Percentiles rank a stretch among this genome's conserved stretches.
phyloP scores from a whole-genome alignment of 1,140 invertebrate genomes.

The Drosophila gunungcola region DNA sequence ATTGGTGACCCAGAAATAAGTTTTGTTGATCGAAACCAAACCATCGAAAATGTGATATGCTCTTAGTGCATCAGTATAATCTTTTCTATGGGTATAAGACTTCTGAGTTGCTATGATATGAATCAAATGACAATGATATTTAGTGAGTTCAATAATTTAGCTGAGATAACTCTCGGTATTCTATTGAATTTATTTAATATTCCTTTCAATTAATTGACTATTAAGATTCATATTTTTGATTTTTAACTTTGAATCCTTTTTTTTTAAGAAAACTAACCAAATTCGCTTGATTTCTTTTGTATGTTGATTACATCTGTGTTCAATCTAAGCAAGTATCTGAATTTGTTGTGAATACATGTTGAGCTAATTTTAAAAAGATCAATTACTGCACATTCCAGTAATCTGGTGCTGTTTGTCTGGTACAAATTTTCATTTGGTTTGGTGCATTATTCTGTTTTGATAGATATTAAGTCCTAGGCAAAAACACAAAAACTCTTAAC shows the following conservation, averaged over 20 bases:
- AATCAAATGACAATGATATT: slow-evolving; percentile 54
- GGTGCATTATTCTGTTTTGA: slow-evolving; percentile 1
- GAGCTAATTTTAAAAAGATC: not conserved
- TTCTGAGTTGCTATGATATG: slow-evolving; percentile 62
- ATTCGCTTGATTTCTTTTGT: not conserved
- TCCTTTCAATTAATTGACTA: slow-evolving; percentile 1
- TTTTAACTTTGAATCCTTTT: not conserved
- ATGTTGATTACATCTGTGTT: not conserved
- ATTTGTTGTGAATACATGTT: not conserved
- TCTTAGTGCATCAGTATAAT: slow-evolving; percentile 3
- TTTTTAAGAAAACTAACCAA: no score
- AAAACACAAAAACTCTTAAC: not conserved
- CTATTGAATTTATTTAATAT: slow-evolving; percentile 13
- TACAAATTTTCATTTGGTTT: not conserved
- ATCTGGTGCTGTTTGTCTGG: not conserved
- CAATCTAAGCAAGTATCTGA: not conserved
- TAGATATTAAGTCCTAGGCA: not conserved
- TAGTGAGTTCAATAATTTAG: slow-evolving; percentile 4
- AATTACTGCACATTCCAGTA: slow-evolving; percentile 2
- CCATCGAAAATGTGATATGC: slow-evolving; percentile 18
- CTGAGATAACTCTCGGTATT: not conserved
- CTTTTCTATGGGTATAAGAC: not conserved
- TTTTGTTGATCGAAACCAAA: not conserved
- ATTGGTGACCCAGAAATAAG: not conserved
- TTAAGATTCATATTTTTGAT: slow-evolving; percentile 5